Percentiles rank a stretch among this genome's conserved stretches.
Evolutionary conservation across 30 jellyfish, hydroid and myxozoan genomes (phyloP).

Genomic region (Pelagia noctiluca): DNA sequence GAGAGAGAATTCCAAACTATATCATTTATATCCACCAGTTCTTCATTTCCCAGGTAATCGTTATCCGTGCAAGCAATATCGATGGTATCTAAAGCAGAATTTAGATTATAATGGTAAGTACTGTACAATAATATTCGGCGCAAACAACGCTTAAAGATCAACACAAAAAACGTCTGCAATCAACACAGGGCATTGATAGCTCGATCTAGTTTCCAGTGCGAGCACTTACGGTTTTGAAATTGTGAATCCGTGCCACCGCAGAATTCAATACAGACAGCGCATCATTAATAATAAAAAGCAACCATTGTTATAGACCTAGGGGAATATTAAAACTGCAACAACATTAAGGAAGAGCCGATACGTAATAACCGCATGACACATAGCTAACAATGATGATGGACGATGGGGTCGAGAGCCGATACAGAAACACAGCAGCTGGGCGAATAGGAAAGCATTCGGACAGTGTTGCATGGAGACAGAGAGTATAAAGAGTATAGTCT

Average conservation of each 20-base stretch:
- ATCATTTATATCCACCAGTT: too few relatives aligned
- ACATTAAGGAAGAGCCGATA: background rate
- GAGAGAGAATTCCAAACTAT: too few relatives aligned
- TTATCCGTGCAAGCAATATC: too few relatives aligned
- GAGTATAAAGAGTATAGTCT: too few relatives aligned
- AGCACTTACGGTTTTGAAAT: background rate
- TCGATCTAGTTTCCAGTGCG: background rate
- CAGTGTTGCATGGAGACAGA: background rate
- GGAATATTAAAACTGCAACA: background rate
- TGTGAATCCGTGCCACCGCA: background rate
- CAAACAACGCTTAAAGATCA: background rate
- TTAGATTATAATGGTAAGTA: too few relatives aligned
- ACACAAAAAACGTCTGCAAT: background rate
- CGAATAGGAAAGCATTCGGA: background rate
- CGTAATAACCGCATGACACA: background rate
- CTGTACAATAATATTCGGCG: background rate
- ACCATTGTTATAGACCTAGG: background rate
- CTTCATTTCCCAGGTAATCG: too few relatives aligned
- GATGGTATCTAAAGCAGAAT: too few relatives aligned
- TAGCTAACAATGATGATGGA: background rate
- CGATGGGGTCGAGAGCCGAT: background rate
- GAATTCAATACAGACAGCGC: background rate
- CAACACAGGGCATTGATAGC: background rate
- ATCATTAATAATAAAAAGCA: slow-evolving; percentile 2
- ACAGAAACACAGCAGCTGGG: background rate